Evolutionary conservation across 1,140 invertebrate genomes (phyloP).

Genomic region (Scaptomyza hsui): DNA sequence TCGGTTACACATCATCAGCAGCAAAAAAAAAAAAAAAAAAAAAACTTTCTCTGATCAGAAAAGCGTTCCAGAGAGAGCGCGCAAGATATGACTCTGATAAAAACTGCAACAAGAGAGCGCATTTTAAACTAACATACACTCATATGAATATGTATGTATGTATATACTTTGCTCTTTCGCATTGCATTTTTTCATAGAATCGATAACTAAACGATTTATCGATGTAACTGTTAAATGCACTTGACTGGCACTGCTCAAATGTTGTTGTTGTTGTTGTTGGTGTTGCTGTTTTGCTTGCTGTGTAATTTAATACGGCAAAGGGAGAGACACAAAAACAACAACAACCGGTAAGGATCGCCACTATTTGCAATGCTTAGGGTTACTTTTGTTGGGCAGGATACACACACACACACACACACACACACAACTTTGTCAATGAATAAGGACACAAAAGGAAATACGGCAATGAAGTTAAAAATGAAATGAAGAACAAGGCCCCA

Average conservation of each 20-base stretch:
- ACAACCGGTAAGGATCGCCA: constrained; percentile 25
- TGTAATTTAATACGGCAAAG: constrained; percentile 38
- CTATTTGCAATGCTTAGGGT: constrained; percentile 49
- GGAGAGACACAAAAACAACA: not conserved
- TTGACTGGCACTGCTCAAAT: constrained; percentile 9
- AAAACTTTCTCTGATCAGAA: constrained; percentile 46
- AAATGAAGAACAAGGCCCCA: constrained; percentile 27
- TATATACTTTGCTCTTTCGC: not conserved
- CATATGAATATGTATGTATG: not conserved
- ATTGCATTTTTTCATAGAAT: not conserved
- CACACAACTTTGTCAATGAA: constrained; percentile 51
- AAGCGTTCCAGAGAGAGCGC: not conserved
- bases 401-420: constrained; percentile 26
- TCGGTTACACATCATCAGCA: constrained; percentile 41
- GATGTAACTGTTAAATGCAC: constrained; percentile 30
- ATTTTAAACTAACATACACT: not conserved
- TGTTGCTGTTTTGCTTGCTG: constrained; percentile 15
- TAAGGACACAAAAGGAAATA: constrained; percentile 74
- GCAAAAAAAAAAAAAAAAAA: constrained; percentile 5
- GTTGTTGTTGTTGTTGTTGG: constrained; percentile 13
- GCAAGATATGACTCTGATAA: constrained; percentile 15
- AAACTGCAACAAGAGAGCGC: not conserved
- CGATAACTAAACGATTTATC: constrained; percentile 32
- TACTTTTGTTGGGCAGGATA: constrained; percentile 49
- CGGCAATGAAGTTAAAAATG: constrained; percentile 32